Evolutionary conservation across 2,888 invertebrate genomes (phyloP).

Genomic region (Macrosoma leucophasiata): DNA sequence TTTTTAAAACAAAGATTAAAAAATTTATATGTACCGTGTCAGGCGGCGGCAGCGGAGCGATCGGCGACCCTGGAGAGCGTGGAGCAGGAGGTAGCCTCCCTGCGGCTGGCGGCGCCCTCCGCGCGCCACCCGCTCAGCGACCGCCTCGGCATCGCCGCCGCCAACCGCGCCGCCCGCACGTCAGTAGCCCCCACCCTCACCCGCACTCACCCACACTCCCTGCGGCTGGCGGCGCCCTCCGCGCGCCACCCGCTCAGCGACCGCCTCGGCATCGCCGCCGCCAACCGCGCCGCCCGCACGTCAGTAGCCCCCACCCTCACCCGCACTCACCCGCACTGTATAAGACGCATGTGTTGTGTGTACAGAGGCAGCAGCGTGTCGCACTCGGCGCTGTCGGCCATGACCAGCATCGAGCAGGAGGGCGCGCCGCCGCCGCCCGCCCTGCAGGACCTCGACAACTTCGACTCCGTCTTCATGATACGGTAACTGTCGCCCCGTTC

Average conservation of each 20-base stretch:
- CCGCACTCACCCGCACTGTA: conserved; percentile 47
- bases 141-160: conserved; percentile 94
- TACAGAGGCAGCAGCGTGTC: conserved; percentile 46
- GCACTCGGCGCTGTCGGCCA: conserved; percentile 89
- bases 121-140: conserved; percentile 81
- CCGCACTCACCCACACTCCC: not conserved
- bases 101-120: conserved; percentile 81
- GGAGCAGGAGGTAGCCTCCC: conserved; percentile 82
- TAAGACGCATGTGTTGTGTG: conserved; percentile 42
- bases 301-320: not conserved
- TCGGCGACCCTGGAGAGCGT: conserved; percentile 57
- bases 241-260: conserved; percentile 81
- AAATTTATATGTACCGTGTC: not conserved
- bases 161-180: conserved; percentile 31
- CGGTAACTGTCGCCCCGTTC: conserved; percentile 45
- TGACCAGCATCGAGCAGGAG: conserved; percentile 94
- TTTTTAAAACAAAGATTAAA: not conserved
- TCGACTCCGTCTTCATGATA: conserved; percentile 75
- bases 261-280: conserved; percentile 94
- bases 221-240: not conserved
- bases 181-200: conserved; percentile 20
- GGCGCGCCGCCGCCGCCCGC: conserved; percentile 42
- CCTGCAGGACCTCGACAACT: conserved; percentile 44
- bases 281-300: conserved; percentile 24
- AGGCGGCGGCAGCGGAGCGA: conserved; percentile 31